These are phyloP conservation scores for Lipotes vexillifer DNA, from an alignment of 2,113 vertebrate genomes.

Conservation along the genomic window DNA sequence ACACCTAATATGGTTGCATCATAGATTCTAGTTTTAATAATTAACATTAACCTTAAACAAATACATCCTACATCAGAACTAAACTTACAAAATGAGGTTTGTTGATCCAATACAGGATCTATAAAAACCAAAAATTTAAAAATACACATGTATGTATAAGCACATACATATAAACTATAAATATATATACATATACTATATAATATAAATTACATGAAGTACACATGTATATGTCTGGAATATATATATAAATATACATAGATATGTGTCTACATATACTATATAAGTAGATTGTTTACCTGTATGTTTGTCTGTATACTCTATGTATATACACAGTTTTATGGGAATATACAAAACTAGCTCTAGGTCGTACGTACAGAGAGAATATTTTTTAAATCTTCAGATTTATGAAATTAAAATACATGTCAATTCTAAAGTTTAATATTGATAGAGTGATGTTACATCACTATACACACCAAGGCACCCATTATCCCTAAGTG, in stretches of 20 bases:
- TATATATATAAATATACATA: neutral
- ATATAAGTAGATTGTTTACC: neutral
- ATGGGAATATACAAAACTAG: neutral
- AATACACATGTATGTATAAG: neutral
- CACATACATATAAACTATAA: neutral
- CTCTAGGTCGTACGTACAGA: neutral
- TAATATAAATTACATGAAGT: neutral
- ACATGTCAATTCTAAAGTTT: neutral
- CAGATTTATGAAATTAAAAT: neutral
- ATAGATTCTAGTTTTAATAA: slow-evolving; percentile 1
- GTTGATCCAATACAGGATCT: neutral
- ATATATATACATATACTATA: neutral
- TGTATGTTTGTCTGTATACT: neutral
- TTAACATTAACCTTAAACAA: neutral
- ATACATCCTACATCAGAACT: neutral
- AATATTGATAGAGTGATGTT: neutral
- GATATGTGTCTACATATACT: neutral
- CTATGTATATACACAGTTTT: neutral
- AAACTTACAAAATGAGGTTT: neutral
- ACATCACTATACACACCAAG: neutral
- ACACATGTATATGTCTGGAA: neutral
- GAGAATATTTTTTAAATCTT: neutral
- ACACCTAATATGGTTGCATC: neutral
- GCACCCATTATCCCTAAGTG: neutral
- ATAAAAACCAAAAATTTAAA: neutral